Base-by-base conservation (phyloP, 2,113 vertebrate species). In the Muscicapa adusta region DNA sequence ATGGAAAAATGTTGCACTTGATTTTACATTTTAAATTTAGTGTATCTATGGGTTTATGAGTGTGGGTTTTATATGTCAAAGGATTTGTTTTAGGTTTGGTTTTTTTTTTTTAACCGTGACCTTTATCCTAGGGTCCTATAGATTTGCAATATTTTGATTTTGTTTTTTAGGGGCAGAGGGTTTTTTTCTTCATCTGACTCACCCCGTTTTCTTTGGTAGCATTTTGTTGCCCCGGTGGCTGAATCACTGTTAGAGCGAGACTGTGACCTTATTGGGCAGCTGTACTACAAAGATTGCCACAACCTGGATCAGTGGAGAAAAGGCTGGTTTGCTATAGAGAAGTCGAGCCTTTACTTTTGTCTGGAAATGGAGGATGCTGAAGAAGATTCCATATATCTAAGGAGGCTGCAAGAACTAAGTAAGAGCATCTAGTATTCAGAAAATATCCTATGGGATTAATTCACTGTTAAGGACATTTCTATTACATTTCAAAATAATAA, bases 401-500 rank as follows among this genome's bases (percentile, higher is more conserved):
- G 98, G 95, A 98, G 98, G 84, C 94, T 99, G 8, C 99, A 99
- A 92, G 99, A 99, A 92, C 98, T 99, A 91, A 99, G 99, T 99
- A 98, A 99, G 99, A 53, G 47, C 4, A 28, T 47, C 13, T 73
- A 42, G 42, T 82, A 76, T 58, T 79, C 36, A 48, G 14, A 33
- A 53, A 85, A n/a, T 75, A 24, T 45, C 86, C 67, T 71, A 12
- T 1, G 2, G 36, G 51, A 91, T 73, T 89, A 66, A 43, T 68
- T 61, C 31, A 57, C 13, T 53, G 6, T 62, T 43, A 58, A 28
- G 18, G 45, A 47, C 5, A 9, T 57, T 57, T 91, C 26, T 73
- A 4, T 62, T 87, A 5, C 48, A 36, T 60, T 96, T 77, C 84
- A 65, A 56, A 85, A 29, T 53, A 29, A 48, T 28, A 77, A 87